A percentile compares a stretch with the other conserved stretches of the same genome.
Evolutionary conservation across 2,888 invertebrate species (phyloP).

Genomic region (Hartigia nigra): DNA sequence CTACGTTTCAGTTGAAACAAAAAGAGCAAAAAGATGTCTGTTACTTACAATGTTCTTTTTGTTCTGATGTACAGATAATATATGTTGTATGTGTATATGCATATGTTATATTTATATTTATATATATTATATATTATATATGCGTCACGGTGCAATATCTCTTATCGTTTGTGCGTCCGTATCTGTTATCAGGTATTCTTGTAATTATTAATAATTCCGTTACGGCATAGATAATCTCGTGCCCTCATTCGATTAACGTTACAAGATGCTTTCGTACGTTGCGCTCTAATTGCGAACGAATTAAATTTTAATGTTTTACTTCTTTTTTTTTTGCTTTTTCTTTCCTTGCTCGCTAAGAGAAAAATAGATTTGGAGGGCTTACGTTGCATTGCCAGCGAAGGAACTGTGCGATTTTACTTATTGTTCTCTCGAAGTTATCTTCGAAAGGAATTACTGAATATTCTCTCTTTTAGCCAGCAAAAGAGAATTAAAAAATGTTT

Average conservation of each 20-base stretch:
- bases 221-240: background rate
- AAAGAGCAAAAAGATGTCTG: no score
- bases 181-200: background rate
- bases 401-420: constrained; percentile 37
- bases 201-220: background rate
- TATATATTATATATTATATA: background rate
- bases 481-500: background rate
- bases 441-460: background rate
- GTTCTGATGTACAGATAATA: background rate
- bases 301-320: background rate
- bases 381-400: constrained; percentile 28
- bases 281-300: background rate
- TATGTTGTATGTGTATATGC: background rate
- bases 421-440: constrained; percentile 31
- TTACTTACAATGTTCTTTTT: background rate
- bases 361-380: constrained; percentile 38
- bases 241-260: background rate
- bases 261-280: background rate
- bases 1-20: background rate
- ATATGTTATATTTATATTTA: background rate
- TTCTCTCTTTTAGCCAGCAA: background rate
- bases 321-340: background rate
- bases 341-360: background rate
- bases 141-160: background rate
- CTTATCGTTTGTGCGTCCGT: background rate